phyloP scores from a whole-genome alignment of 2,888 invertebrate genomes.

The Apocheima hispidaria region DNA sequence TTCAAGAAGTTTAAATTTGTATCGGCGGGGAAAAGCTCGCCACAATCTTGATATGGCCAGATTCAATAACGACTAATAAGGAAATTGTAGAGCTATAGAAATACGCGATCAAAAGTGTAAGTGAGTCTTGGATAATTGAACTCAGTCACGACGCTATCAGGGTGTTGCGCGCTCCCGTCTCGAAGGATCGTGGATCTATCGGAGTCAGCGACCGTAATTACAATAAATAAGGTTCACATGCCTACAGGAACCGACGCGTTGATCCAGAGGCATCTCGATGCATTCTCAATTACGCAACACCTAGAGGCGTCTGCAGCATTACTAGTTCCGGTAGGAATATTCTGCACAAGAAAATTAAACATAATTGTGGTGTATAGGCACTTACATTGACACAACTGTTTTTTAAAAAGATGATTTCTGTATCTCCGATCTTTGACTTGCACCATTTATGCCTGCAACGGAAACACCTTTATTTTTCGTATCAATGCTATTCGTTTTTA shows the following conservation, averaged over 20 bases:
- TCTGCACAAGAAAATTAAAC: slow-evolving; percentile 17
- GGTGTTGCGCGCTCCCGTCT: slow-evolving; percentile 58
- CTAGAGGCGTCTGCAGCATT: slow-evolving; percentile 50
- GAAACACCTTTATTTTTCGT: not conserved
- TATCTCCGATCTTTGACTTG: not conserved
- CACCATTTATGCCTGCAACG: not conserved
- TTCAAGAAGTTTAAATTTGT: slow-evolving; percentile 15
- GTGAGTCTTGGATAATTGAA: slow-evolving; percentile 62
- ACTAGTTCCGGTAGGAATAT: slow-evolving; percentile 44
- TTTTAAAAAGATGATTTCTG: not conserved
- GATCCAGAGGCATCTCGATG: slow-evolving; percentile 59
- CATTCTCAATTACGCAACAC: slow-evolving; percentile 74
- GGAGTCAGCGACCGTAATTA: slow-evolving; percentile 75
- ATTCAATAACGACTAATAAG: slow-evolving; percentile 40
- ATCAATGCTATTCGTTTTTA: not conserved
- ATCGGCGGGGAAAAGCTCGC: slow-evolving; percentile 10
- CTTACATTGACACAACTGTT: not conserved
- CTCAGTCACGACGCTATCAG: slow-evolving; percentile 61
- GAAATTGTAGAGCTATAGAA: slow-evolving; percentile 40
- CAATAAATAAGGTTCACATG: slow-evolving; percentile 78
- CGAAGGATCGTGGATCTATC: slow-evolving; percentile 49
- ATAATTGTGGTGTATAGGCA: not conserved
- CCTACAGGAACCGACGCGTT: slow-evolving; percentile 68
- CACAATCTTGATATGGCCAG: slow-evolving; percentile 34
- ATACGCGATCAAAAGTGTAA: slow-evolving; percentile 54